These are phyloP conservation scores for Watsonalla cultraria DNA, from an alignment of 2,888 invertebrate genomes.

Conservation along the genomic window DNA sequence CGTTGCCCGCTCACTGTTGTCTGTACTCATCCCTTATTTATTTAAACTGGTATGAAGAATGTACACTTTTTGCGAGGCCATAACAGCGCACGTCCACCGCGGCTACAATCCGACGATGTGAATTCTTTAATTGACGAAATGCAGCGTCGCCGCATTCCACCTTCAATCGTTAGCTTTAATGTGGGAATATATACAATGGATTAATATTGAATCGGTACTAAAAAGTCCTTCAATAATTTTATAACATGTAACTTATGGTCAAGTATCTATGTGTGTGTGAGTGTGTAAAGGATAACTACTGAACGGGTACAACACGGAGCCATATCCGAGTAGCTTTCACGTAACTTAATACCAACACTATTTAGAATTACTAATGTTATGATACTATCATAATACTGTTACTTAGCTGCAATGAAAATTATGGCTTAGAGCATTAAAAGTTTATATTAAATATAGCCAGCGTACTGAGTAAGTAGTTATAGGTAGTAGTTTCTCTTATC, in stretches of 20 bases:
- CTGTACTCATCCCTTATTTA: slow-evolving; percentile 76
- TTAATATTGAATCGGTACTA: slow-evolving; percentile 28
- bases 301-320: not conserved
- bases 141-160: slow-evolving; percentile 57
- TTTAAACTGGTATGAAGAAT: slow-evolving; percentile 75
- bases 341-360: not conserved
- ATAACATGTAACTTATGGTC: not conserved
- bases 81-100: slow-evolving; percentile 60
- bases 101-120: slow-evolving; percentile 53
- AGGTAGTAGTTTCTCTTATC: slow-evolving; percentile 71
- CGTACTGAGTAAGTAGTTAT: slow-evolving; percentile 52
- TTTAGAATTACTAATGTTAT: not conserved
- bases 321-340: not conserved
- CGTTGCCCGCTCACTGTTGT: slow-evolving; percentile 42
- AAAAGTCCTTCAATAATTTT: not conserved
- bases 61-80: slow-evolving; percentile 60
- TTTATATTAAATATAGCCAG: slow-evolving; percentile 28
- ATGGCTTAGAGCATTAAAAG: slow-evolving; percentile 6
- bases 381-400: not conserved
- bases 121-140: slow-evolving; percentile 74
- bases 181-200: slow-evolving; percentile 53
- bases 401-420: not conserved
- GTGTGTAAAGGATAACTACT: not conserved
- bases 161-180: slow-evolving; percentile 60
- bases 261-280: not conserved